phyloP scores from a whole-genome alignment of 2,888 invertebrate species.

The Tanypteryx hageni region DNA sequence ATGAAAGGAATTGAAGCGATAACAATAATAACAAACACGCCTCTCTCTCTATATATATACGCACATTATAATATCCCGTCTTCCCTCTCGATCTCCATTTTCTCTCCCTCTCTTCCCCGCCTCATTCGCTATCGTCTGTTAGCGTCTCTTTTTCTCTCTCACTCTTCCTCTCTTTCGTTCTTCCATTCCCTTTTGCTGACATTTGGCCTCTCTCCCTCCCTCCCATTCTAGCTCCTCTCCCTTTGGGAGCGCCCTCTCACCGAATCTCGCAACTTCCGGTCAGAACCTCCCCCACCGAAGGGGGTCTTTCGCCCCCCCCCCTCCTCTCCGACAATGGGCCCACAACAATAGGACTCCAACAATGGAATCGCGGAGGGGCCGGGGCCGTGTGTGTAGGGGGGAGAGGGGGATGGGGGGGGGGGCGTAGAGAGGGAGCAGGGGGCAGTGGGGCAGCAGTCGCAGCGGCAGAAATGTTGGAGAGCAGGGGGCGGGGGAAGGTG shows the following conservation, averaged over 20 bases:
- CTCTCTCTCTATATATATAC: too few species aligned
- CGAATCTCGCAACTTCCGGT: constrained; percentile 64
- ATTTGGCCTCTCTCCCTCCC: neutral
- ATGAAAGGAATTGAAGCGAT: constrained; percentile 41
- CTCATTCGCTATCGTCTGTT: neutral
- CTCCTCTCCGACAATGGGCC: constrained; percentile 14
- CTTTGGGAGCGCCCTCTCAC: constrained; percentile 17
- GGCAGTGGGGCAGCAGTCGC: constrained; percentile 14
- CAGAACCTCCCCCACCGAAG: constrained; percentile 30
- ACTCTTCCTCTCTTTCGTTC: neutral
- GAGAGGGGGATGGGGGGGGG: neutral
- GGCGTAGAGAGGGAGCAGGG: neutral
- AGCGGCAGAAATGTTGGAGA: constrained; percentile 30
- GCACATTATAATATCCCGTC: neutral
- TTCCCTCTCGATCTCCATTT: neutral
- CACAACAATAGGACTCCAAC: constrained; percentile 61
- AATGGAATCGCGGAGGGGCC: constrained; percentile 34
- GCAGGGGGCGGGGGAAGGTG: neutral
- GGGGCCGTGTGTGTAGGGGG: constrained; percentile 8
- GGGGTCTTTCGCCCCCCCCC: constrained; percentile 36
- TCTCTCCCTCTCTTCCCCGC: neutral
- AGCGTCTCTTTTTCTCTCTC: too few species aligned
- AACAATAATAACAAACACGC: constrained; percentile 35
- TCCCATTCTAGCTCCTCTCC: neutral
- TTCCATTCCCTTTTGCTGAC: neutral